phyloP scores from a whole-genome alignment of 2,888 invertebrate species.

The Lamellibrachia satsuma region DNA sequence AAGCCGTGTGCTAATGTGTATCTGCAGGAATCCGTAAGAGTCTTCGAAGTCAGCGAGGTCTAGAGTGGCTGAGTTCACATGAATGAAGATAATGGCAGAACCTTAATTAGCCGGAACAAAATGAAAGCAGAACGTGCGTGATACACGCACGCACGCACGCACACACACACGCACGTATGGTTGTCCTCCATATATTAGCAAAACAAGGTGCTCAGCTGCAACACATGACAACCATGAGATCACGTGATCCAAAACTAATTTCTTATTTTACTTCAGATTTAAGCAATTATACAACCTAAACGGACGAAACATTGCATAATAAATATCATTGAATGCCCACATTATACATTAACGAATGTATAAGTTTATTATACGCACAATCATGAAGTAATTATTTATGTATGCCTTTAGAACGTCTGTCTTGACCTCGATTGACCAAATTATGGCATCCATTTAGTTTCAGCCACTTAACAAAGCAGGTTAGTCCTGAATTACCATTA shows the following conservation, averaged over 20 bases:
- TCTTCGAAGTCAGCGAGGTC: too few species aligned
- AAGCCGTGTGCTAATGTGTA: too few species aligned
- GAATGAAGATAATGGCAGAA: too few species aligned
- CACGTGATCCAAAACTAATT: not conserved
- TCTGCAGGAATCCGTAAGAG: too few species aligned
- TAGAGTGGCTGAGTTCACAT: too few species aligned
- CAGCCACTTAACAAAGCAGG: not conserved
- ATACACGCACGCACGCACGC: too few species aligned
- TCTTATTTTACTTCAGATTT: not conserved
- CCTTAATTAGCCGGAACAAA: too few species aligned
- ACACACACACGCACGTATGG: too few species aligned
- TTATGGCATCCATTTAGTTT: not conserved
- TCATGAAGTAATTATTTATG: not conserved
- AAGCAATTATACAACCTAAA: not conserved
- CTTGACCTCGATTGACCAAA: not conserved
- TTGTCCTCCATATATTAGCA: too few species aligned
- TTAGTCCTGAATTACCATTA: not conserved
- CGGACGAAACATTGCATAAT: not conserved
- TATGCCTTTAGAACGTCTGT: not conserved
- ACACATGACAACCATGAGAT: not conserved
- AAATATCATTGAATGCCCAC: not conserved
- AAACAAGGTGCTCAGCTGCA: not conserved
- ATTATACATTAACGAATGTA: not conserved
- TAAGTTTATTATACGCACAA: not conserved
- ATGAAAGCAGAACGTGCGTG: too few species aligned